These are phyloP conservation scores for Apostichopus japonicus DNA, from an alignment of 35 echinoderm and acorn worm genomes.

Conservation along the genomic window DNA sequence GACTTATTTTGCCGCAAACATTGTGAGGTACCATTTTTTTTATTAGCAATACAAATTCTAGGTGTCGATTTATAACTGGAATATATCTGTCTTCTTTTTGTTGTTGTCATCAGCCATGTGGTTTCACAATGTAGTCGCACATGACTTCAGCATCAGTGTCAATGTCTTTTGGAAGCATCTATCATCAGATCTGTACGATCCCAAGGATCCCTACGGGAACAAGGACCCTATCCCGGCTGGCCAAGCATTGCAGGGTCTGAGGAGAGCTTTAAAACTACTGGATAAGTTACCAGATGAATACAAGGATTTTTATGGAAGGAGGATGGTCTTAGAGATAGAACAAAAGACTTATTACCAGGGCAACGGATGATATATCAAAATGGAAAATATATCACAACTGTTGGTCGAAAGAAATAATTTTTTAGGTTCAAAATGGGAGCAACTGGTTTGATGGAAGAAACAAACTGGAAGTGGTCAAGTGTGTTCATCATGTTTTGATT, in stretches of 20 bases:
- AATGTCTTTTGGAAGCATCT: conserved; percentile 96
- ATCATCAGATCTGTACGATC: conserved; percentile 74
- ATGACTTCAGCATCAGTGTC: conserved; percentile 94
- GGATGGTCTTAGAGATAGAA: conserved; percentile 88
- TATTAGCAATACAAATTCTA: too few species aligned
- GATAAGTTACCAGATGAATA: conserved; percentile 87
- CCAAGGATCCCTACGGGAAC: conserved; percentile 94
- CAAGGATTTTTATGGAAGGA: conserved; percentile 95
- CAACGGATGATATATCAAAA: too few species aligned
- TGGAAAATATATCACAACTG: too few species aligned
- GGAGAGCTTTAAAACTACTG: conserved; percentile 83
- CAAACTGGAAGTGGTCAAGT: too few species aligned
- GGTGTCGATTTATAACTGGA: too few species aligned
- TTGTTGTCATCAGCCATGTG: conserved; percentile 71
- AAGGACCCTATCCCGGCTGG: conserved; percentile 87
- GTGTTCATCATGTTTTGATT: too few species aligned
- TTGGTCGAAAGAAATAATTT: not conserved
- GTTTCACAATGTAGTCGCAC: conserved; percentile 93
- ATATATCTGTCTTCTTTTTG: conserved; percentile 3
- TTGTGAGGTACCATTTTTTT: too few species aligned
- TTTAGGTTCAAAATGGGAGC: not conserved
- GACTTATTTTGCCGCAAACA: too few species aligned
- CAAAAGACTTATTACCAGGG: conserved; percentile 52
- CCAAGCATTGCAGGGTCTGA: conserved; percentile 84
- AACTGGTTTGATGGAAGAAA: too few species aligned